Percentiles rank a stretch among this genome's conserved stretches.
phyloP scores from a whole-genome alignment of 2,113 vertebrate genomes.

The Porphyrio hochstetteri region DNA sequence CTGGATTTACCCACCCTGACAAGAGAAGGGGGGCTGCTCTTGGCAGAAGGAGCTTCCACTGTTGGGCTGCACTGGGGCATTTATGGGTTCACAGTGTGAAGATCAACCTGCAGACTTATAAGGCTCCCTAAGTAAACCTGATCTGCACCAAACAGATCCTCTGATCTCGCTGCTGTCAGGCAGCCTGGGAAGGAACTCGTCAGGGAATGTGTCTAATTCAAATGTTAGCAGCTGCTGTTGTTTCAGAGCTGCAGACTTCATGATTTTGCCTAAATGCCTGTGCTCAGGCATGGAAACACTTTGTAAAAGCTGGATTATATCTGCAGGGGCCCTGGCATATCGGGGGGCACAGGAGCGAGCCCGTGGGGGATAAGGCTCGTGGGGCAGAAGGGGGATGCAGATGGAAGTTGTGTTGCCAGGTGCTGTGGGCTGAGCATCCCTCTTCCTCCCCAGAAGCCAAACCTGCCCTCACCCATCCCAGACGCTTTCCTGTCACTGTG shows the following conservation, averaged over 20 bases:
- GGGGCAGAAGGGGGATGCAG: not conserved
- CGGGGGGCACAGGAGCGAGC: not conserved
- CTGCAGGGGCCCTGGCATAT: not conserved
- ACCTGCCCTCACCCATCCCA: not conserved
- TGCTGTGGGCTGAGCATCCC: not conserved
- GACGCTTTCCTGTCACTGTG: not conserved
- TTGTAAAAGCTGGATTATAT: not conserved
- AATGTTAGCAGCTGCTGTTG: not conserved
- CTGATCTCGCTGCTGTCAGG: too few species aligned
- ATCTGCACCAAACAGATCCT: not conserved
- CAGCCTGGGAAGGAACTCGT: not conserved
- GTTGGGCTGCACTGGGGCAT: not conserved
- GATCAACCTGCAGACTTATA: not conserved
- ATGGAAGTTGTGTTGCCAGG: accelerated
- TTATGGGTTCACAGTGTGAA: too few species aligned
- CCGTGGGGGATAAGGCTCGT: not conserved
- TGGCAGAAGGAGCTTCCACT: not conserved
- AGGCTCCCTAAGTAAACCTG: not conserved
- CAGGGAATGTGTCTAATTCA: not conserved
- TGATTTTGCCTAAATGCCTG: not conserved
- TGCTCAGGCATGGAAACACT: not conserved
- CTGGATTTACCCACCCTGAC: not conserved
- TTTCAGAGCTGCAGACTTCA: not conserved
- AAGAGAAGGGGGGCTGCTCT: not conserved
- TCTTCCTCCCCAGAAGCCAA: not conserved